These are phyloP conservation scores for roundworm (Caenorhabditis elegans) DNA, from an alignment of 1,140 invertebrate species.

Conservation along the genomic window WBcel235 BX284606.5:5265001-5265500, in stretches of 20 bases:
- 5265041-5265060: neutral
- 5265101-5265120: slow-evolving; percentile 44
- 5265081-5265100: slow-evolving; percentile 47
- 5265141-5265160: slow-evolving; percentile 45
- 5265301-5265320: neutral
- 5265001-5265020: neutral
- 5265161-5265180: slow-evolving; percentile 49
- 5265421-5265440: slow-evolving; percentile 37
- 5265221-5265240: slow-evolving; percentile 49
- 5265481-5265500: slow-evolving; percentile 38
- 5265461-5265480: slow-evolving; percentile 36
- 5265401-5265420: slow-evolving; percentile 47
- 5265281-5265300: neutral
- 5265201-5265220: slow-evolving; percentile 51
- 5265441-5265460: slow-evolving; percentile 19
- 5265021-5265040: neutral
- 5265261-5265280: slow-evolving; percentile 43
- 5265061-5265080: slow-evolving; percentile 26
- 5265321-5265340: slow-evolving; percentile 51
- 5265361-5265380: slow-evolving; percentile 50
- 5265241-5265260: slow-evolving; percentile 53
- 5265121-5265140: neutral
- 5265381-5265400: slow-evolving; percentile 51
- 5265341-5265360: slow-evolving; percentile 50
- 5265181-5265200: slow-evolving; percentile 46